These are phyloP conservation scores for Trichoplax adhaerens DNA, from an alignment of 37 sponge, comb jelly and placozoan genomes.

Conservation along the genomic window DNA sequence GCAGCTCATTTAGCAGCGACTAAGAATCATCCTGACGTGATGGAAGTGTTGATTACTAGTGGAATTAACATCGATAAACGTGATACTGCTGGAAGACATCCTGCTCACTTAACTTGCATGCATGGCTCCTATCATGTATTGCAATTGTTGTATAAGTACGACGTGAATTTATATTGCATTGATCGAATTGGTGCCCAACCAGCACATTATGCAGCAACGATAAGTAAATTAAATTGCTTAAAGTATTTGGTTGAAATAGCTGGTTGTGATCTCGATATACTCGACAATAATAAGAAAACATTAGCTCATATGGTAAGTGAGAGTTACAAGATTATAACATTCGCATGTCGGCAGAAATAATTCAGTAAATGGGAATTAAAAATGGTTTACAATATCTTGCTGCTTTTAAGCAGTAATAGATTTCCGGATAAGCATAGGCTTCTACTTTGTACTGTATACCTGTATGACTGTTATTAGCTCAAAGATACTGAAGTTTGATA, in stretches of 20 bases:
- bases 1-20: conserved; percentile 47
- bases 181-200: conserved; percentile 37
- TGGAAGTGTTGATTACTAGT: conserved; percentile 33
- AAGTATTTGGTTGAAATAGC: conserved; percentile 33
- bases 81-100: conserved; percentile 42
- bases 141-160: conserved; percentile 12
- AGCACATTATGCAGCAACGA: conserved; percentile 32
- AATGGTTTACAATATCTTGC: too few species aligned
- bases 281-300: conserved; percentile 23
- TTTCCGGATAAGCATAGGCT: too few species aligned
- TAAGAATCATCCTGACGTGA: conserved; percentile 27
- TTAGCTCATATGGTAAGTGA: conserved; percentile 40
- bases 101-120: conserved; percentile 49
- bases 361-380: too few species aligned
- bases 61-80: conserved; percentile 39
- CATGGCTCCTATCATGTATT: conserved; percentile 31
- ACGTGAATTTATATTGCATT: conserved; percentile 28
- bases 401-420: too few species aligned
- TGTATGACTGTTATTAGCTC: too few species aligned
- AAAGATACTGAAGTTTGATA: too few species aligned
- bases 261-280: not conserved
- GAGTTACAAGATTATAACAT: too few species aligned
- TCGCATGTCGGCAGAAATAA: too few species aligned
- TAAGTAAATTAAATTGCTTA: conserved; percentile 26
- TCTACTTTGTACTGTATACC: too few species aligned